Evolutionary conservation across 2,888 invertebrate genomes (phyloP), one percentile per base, ranked within the genome.

Genomic region (Phragmatobia fuliginosa): DNA sequence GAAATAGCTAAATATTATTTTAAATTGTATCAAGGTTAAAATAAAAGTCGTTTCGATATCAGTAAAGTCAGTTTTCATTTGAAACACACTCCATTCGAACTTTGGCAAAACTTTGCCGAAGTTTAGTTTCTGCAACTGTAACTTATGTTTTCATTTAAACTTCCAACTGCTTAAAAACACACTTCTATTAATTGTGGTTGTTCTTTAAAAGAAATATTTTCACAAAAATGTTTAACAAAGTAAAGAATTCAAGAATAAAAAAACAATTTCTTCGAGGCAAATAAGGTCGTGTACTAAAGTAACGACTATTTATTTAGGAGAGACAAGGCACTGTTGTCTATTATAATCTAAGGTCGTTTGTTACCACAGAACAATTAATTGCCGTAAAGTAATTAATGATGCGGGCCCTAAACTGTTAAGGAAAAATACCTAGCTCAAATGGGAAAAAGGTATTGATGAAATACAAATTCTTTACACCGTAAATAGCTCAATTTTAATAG

Each of bases 311-410:
- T 64, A 64, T 64, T 49, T 64, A 64, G 33, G 49, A 33, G 49
- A 52, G 49, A 64, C 32, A 52, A 64, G 49, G 32, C 36, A 36
- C 56, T 64, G 33, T 49, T 66, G 62, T 58, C 58, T 56, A 25
- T 67, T 62, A 62, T 67, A 71, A 68, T 71, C 64, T 45, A 38
- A 32, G 64, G 61, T 32, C 71, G 33, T 71, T 71, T 65, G 52
- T 71, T 71, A 67, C 67, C 38, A 49, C 65, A 71, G 67, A 67
- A 45, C 71, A 60, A 68, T 82, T 71, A 82, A 82, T 82, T 75
- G 72, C 70, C 73, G 68, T 14, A 32, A 62, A 72, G 72, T 74
- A 77, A 80, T 80, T 80, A 75, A 80, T 80, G 78, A 80, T 82
- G 73, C 70, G 78, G 82, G 78, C 41, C 69, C 64, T 72, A 38